Evolutionary conservation across 1,140 invertebrate genomes (phyloP).

Genomic region (Drosophila guanche): DNA sequence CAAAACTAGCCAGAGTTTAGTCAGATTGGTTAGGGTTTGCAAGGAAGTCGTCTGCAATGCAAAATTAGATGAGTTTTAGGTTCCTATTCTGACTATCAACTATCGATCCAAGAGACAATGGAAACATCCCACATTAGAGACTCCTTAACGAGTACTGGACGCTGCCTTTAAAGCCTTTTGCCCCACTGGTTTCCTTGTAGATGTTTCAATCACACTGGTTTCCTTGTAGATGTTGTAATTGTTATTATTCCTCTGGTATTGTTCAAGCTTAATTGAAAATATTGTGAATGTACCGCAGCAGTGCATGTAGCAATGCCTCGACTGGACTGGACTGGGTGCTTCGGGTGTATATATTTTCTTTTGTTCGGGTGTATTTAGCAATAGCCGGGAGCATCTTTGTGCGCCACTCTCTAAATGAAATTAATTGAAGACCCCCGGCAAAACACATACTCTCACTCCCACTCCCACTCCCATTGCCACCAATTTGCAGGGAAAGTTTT

Average conservation of each 20-base stretch:
- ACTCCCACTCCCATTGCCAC: background rate
- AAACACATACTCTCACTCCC: conserved; percentile 16
- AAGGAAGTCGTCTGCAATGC: no score
- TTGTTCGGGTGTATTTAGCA: conserved; percentile 65
- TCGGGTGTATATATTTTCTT: conserved; percentile 25
- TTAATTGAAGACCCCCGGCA: conserved; percentile 70
- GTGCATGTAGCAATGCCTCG: background rate
- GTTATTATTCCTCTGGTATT: conserved; percentile 77
- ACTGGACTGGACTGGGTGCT: conserved; percentile 6
- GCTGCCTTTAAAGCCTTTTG: no score
- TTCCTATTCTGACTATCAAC: no score
- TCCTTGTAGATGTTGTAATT: conserved; percentile 59
- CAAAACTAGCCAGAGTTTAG: no score
- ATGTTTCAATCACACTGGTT: conserved; percentile 6
- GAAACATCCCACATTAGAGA: no score
- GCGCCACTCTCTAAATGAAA: conserved; percentile 72
- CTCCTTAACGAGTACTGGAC: no score
- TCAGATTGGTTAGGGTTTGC: no score
- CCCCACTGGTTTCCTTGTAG: no score
- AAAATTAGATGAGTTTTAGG: no score
- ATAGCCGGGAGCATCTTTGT: conserved; percentile 59
- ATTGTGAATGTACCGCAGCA: conserved; percentile 56
- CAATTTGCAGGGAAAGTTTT: conserved; percentile 49
- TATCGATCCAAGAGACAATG: no score
- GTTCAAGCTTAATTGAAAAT: conserved; percentile 80